phyloP scores from a whole-genome alignment of 2,113 vertebrate genomes.

The Amphilophus citrinellus region DNA sequence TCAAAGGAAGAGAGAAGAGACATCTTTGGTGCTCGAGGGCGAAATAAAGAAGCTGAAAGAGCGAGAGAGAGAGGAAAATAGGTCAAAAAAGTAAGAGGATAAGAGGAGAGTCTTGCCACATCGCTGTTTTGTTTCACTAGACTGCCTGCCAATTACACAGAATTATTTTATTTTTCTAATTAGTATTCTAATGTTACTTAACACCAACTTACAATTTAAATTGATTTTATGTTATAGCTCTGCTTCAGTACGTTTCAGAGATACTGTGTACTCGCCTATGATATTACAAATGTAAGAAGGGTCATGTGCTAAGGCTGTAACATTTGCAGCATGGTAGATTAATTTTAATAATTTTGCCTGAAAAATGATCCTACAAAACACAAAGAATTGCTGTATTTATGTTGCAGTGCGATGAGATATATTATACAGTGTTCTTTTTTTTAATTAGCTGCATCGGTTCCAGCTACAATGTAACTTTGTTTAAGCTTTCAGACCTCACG shows the following conservation, averaged over 20 bases:
- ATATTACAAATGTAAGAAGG: background rate
- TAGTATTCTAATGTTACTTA: background rate
- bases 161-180: background rate
- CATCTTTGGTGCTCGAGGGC: slow-evolving; percentile 27
- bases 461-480: background rate
- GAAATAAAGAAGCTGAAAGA: slow-evolving; percentile 3
- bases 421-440: background rate
- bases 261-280: background rate
- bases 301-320: background rate
- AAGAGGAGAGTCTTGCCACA: background rate
- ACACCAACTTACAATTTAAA: background rate
- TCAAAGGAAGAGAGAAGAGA: slow-evolving; percentile 57
- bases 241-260: background rate
- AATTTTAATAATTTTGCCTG: background rate
- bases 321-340: background rate
- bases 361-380: background rate
- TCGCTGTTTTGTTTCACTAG: background rate
- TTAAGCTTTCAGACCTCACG: background rate
- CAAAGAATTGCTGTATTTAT: background rate
- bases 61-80: background rate
- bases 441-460: background rate
- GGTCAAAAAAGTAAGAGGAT: background rate
- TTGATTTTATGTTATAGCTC: slow-evolving; percentile 4
- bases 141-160: background rate
- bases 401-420: background rate